Percentiles rank a stretch among this genome's conserved stretches.
These are phyloP conservation scores for Gallinago undulata DNA, from an alignment of 2,113 vertebrate species.

Conservation along the genomic window DNA sequence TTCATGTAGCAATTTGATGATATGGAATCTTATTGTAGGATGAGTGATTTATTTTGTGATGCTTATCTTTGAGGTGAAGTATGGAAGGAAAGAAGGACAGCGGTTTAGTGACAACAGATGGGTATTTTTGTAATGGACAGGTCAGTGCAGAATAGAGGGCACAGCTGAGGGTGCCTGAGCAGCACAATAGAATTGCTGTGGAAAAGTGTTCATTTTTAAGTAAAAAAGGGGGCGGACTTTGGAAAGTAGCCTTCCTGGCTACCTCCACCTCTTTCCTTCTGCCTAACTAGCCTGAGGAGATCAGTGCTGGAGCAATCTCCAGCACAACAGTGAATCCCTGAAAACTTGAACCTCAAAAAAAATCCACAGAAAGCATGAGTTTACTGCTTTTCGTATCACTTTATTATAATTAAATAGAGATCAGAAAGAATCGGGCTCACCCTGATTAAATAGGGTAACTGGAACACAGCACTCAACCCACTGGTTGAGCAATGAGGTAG, in stretches of 20 bases:
- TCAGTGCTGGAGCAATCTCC: not conserved
- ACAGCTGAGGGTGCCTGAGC: not conserved
- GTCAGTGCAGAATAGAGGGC: not conserved
- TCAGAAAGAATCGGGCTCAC: not conserved
- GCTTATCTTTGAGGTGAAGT: not conserved
- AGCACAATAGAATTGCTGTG: not conserved
- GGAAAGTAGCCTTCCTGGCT: not conserved
- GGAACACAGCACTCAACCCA: not conserved
- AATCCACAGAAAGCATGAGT: not conserved
- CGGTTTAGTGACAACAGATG: not conserved
- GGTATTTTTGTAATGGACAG: not conserved
- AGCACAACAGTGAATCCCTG: not conserved
- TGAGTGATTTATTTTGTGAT: not conserved
- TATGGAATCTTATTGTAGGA: not conserved
- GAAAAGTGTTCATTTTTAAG: not conserved
- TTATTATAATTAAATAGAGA: not conserved
- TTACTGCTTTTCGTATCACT: not conserved
- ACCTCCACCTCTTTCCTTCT: not conserved
- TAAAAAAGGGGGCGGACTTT: not conserved
- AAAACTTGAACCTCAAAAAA: not conserved
- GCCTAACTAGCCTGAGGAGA: not conserved
- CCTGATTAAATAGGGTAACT: not conserved
- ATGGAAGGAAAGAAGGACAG: not conserved
- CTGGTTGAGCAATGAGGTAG: not conserved
- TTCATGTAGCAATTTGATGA: not conserved